Evolutionary conservation across 2,888 invertebrate genomes (phyloP), one percentile per base, ranked within the genome.

Genomic region (Lomographa bimaculata): DNA sequence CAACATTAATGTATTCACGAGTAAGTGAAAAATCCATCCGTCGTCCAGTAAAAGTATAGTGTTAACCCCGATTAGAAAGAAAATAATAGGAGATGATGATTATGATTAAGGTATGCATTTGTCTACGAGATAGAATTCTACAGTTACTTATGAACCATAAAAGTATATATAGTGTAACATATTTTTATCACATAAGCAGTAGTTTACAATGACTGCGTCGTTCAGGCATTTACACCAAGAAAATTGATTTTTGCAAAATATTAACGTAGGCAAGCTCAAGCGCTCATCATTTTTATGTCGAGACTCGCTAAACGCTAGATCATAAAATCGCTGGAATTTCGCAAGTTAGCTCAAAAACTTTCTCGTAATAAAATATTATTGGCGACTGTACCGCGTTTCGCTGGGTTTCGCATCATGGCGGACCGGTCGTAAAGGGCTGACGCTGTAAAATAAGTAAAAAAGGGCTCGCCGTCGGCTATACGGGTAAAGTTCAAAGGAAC

Each of bases 381-480:
- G 64, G 64, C 46, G 54, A 65, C 58, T 55, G 68, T 62, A 66
- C 69, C 45, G 36, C 35, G 25, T 36, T 35, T 33, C 19, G 32
- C 54, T 59, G 59, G 65, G 69, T 64, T 70, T 64, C 66, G 69
- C 73, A 75, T 75, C 71, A 74, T 71, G 68, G 70, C 70, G 57
- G 70, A 43, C 59, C 63, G 70, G 50, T 73, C 74, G 71, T 76
- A 79, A 79, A 81, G 70, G 72, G 66, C 66, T 65, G 51, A 65
- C 63, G 67, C 62, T 71, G 70, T 75, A 79, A 79, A 82, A 77
- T 73, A 77, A 76, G 74, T 72, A 43, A 79, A 77, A 77, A 78
- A 77, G 68, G 71, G 66, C 69, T 62, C 52, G 65, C 65, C 68
- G 60, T 53, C 70, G 72, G 76, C 70, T 63, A 50, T 50, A 66